Evolutionary conservation across 2,113 vertebrate genomes (phyloP), one percentile per base, ranked within the genome.

Genomic region (Platysternon megacephalum): DNA sequence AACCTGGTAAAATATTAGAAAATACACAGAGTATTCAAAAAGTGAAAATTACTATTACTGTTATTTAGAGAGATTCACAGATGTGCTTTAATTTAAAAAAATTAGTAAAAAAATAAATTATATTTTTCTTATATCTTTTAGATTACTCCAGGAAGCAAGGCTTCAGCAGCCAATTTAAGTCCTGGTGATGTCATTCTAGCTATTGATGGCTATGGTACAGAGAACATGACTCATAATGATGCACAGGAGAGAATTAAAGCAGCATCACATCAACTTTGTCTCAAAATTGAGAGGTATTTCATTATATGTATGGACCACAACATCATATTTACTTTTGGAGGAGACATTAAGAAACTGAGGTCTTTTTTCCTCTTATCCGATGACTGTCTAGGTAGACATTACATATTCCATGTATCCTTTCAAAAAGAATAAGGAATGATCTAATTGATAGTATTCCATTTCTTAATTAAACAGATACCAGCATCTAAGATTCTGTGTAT

Each of bases 231-330:
- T 95, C 99, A 99, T 86, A 99, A 98, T 7, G 99, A 99, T 84
- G 99, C 99, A 16, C 99, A 99, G 97, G 99, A 99, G 97, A 99
- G 98, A 96, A 99, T 99, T 91, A 99, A 99, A 96, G 99, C 99
- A 86, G 98, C 99, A n/a, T 89, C 87, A 76, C 89, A 97, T 55
- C 98, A 98, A 93, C 99, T 99, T 91, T 98, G 95, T 78, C 98
- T 99, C 93, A 99, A 98, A 94, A 98, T 99, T 93, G 99, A 99
- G 96, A 99, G 99, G 99, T 99, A 97, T 6, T 90, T 93, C 68
- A 79, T 51, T 39, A 90, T 78, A 39, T 32, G 12, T 9, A 26
- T 8, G 0, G 46, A 52, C 5, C 11, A 14, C 8, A 58, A 21
- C 39, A 39, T 35, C 29, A n/a, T 10, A 56, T 78, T 61, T 28